These are phyloP conservation scores for Nixonia krombeini DNA, from an alignment of 1,140 invertebrate genomes.

Conservation along the genomic window DNA sequence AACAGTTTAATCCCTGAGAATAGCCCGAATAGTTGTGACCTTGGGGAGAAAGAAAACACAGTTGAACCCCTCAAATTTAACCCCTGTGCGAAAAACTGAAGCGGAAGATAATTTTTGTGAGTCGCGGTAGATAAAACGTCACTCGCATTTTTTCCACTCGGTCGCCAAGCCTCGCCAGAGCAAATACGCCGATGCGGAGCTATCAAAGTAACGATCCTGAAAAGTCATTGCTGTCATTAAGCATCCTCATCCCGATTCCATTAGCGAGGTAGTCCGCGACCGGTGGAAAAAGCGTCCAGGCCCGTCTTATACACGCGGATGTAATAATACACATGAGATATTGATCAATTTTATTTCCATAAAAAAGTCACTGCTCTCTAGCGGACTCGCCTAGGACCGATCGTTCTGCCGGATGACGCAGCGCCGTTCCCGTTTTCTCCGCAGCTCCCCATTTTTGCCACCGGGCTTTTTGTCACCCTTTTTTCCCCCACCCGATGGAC, in stretches of 20 bases:
- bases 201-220: constrained; percentile 20
- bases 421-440: constrained; percentile 24
- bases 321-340: constrained; percentile 23
- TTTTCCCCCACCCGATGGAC: background rate
- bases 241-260: constrained; percentile 21
- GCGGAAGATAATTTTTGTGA: no score
- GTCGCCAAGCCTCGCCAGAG: no score
- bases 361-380: constrained; percentile 19
- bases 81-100: no score
- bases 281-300: constrained; percentile 19
- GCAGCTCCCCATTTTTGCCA: constrained; percentile 30
- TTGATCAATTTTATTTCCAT: constrained; percentile 28
- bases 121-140: no score
- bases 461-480: constrained; percentile 14
- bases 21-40: no score
- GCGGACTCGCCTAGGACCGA: no score
- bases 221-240: constrained; percentile 21
- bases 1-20: no score
- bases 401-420: constrained; percentile 27
- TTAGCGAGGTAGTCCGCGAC: no score
- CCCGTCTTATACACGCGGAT: constrained; percentile 10
- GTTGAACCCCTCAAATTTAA: no score
- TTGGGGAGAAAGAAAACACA: no score
- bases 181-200: no score
- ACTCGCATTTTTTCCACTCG: no score